phyloP scores from a whole-genome alignment of 2,797 vertebrate species.

The Luscinia megarhynchos region DNA sequence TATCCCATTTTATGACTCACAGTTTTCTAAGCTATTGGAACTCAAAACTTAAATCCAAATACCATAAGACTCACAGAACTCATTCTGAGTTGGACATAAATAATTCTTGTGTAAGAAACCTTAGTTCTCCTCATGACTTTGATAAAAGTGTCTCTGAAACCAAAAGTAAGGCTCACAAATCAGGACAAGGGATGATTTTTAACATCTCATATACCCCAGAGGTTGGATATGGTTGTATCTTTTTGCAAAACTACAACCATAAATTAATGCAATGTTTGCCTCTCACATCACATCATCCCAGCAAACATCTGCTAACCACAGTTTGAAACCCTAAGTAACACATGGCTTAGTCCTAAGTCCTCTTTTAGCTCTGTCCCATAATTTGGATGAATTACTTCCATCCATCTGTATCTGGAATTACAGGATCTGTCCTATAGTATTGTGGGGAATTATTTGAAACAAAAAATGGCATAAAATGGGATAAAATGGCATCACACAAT shows the following conservation, averaged over 20 bases:
- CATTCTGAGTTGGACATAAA: accelerated
- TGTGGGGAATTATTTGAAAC: not conserved
- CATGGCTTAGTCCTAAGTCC: not conserved
- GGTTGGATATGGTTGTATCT: not conserved
- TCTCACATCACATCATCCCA: not conserved
- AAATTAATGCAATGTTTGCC: not conserved
- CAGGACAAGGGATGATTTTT: not conserved
- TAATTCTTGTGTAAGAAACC: not conserved
- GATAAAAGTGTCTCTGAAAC: not conserved
- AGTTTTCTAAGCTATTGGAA: not conserved
- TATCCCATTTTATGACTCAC: accelerated
- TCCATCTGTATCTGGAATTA: not conserved
- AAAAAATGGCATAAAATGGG: not conserved
- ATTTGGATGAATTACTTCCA: not conserved
- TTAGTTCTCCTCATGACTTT: not conserved
- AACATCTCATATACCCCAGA: not conserved
- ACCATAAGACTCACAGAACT: not conserved
- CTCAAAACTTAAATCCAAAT: not conserved
- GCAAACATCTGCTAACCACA: not conserved
- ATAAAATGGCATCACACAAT: not conserved
- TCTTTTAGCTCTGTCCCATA: not conserved
- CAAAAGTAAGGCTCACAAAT: not conserved
- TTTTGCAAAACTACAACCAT: not conserved
- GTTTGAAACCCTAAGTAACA: not conserved
- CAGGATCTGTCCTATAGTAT: not conserved